These are phyloP conservation scores for Meteorus colon DNA, from an alignment of 2,888 invertebrate species.

Conservation along the genomic window DNA sequence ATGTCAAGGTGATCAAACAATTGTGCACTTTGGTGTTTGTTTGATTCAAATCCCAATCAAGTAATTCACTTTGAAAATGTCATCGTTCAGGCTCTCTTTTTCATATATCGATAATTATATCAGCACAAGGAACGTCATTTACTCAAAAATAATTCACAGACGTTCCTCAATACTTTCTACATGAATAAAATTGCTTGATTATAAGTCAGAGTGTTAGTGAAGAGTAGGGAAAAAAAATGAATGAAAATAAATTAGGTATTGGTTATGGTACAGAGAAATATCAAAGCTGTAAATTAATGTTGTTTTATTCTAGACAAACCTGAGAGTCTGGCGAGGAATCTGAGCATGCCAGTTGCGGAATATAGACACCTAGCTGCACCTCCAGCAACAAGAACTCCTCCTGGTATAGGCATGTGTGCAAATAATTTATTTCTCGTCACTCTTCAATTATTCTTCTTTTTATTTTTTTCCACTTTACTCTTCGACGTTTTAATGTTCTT, in stretches of 20 bases:
- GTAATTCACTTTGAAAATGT: not conserved
- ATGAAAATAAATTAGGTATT: not conserved
- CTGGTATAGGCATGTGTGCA: conserved; percentile 65
- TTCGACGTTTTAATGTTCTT: not conserved
- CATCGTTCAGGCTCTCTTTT: conserved; percentile 5
- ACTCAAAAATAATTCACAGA: conserved; percentile 26
- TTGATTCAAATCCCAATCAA: not conserved
- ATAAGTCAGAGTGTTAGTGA: not conserved
- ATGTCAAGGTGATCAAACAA: no score
- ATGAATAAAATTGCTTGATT: not conserved
- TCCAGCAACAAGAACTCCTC: conserved; percentile 65
- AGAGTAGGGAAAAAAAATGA: no score
- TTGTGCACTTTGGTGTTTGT: not conserved
- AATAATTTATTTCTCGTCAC: conserved; percentile 16
- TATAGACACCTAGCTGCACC: conserved; percentile 64
- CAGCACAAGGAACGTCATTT: conserved; percentile 21
- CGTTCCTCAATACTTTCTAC: conserved; percentile 3
- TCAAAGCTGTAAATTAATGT: not conserved
- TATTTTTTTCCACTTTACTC: not conserved
- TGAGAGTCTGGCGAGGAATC: conserved; percentile 78
- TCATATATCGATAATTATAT: not conserved
- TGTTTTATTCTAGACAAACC: conserved; percentile 72
- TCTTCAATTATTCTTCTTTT: not conserved
- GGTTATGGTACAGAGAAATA: not conserved
- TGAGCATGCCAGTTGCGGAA: conserved; percentile 68